Evolutionary conservation across 2,113 vertebrate species (phyloP), one percentile per base, ranked within the genome.

Genomic region (Scortum barcoo): DNA sequence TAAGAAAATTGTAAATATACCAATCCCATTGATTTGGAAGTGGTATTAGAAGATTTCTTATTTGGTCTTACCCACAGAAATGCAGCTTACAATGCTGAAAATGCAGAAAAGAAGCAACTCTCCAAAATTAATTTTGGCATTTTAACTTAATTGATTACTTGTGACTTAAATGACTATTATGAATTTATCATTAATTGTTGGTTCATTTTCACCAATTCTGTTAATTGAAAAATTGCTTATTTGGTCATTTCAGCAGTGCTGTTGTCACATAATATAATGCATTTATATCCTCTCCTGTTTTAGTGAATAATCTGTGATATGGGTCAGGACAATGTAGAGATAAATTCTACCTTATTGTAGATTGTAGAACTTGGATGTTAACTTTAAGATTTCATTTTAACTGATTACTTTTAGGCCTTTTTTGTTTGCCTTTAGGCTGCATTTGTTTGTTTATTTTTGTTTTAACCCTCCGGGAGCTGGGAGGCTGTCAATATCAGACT

Each of bases 401-500:
- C 3, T 8, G 5, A 50, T 60, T 73, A 22, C 16, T 28, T 80
- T 38, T 46, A 42, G 65, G 14, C 3, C 38, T 10, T 24, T 4
- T 61, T 63, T 22, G 3, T 30, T 38, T 72, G 3, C 1, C 7
- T 42, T 38, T 3, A 38, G 0, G 20, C 26, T 58, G 7, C 38
- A 56, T 62, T 44, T 61, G 20, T 26, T 33, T 13, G 20, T 36
- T 73, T 54, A 2, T 54, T 44, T 68, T 33, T 57, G 11, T 70
- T 79, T 80, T 61, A 67, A 71, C 71, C n/a, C 26, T 57, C 40
- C 76, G 20, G 4, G 5, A 76, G 7, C 13, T 75, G 42, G 65
- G 10, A 50, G 17, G 40, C 54, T 53, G 46, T 28, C 20, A 0
- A n/a, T 63, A 10, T 57, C 69, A 65, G 11, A 22, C 2, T 26